These are phyloP conservation scores for Drosophila azteca DNA, from an alignment of 1,140 invertebrate genomes.

Conservation along the genomic window DNA sequence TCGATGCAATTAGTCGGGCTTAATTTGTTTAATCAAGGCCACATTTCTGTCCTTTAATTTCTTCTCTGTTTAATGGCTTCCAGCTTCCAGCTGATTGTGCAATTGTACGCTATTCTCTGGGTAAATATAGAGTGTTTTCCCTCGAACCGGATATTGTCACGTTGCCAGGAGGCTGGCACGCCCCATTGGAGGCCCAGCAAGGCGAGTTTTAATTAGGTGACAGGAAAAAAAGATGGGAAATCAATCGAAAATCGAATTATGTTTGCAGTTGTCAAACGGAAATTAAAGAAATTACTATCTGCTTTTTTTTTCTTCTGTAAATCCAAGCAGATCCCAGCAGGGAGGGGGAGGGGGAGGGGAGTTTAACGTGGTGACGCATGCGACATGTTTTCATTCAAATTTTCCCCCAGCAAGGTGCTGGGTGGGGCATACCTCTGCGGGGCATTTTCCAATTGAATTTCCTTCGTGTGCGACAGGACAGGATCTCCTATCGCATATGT, in stretches of 20 bases:
- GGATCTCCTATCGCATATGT: slow-evolving; percentile 43
- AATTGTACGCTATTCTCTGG: slow-evolving; percentile 8
- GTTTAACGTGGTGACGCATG: no score
- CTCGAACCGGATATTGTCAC: slow-evolving; percentile 49
- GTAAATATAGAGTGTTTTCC: slow-evolving; percentile 18
- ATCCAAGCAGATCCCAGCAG: background rate
- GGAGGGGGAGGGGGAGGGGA: no score
- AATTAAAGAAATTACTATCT: slow-evolving; percentile 42
- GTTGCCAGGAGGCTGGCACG: slow-evolving; percentile 27
- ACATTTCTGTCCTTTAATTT: slow-evolving; percentile 17
- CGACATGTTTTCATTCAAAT: no score
- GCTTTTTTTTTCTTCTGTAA: slow-evolving; percentile 11
- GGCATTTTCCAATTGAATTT: slow-evolving; percentile 64
- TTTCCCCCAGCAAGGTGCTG: no score
- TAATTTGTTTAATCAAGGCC: slow-evolving; percentile 12
- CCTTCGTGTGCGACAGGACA: slow-evolving; percentile 1
- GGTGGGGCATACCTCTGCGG: no score
- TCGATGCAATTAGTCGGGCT: no score
- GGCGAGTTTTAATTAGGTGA: slow-evolving; percentile 54
- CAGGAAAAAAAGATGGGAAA: background rate
- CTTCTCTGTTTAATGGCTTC: slow-evolving; percentile 43
- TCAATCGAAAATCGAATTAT: slow-evolving; percentile 29
- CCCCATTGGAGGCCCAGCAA: slow-evolving; percentile 17
- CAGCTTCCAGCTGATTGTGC: slow-evolving; percentile 48
- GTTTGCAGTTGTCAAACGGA: slow-evolving; percentile 22